Evolutionary conservation across 2,888 invertebrate species (phyloP).

Genomic region (Leucophenga maculata): DNA sequence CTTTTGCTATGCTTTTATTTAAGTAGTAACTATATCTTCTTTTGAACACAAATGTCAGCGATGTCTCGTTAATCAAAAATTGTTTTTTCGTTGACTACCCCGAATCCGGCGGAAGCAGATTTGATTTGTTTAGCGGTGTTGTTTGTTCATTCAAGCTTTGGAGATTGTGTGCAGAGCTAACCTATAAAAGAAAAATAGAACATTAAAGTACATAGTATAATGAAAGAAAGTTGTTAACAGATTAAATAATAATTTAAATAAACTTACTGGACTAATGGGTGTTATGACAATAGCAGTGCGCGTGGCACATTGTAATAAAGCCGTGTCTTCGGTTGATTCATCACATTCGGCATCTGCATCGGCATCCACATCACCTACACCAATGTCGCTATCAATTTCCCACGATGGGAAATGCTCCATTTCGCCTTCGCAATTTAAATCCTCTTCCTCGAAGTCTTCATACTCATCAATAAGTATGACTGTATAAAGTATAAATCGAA

Average conservation of each 20-base stretch:
- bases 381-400: conserved; percentile 72
- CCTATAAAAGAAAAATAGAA: conserved; percentile 51
- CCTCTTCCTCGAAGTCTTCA: conserved; percentile 72
- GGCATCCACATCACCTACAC: conserved; percentile 64
- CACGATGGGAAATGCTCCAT: conserved; percentile 72
- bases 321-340: conserved; percentile 75
- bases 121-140: conserved; percentile 69
- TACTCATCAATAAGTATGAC: conserved; percentile 73
- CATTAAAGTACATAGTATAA: background rate
- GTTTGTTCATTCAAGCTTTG: conserved; percentile 69
- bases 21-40: conserved; percentile 49
- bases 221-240: no score
- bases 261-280: conserved; percentile 72
- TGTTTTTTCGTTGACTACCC: conserved; percentile 63
- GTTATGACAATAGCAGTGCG: conserved; percentile 73
- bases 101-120: conserved; percentile 69
- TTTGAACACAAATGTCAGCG: conserved; percentile 59
- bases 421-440: conserved; percentile 72
- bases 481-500: conserved; percentile 38
- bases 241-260: background rate
- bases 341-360: conserved; percentile 73
- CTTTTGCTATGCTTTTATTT: conserved; percentile 38
- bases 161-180: conserved; percentile 71
- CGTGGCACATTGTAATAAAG: conserved; percentile 74
- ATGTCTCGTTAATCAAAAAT: conserved; percentile 18